Percentiles rank a stretch among this genome's conserved stretches.
Evolutionary conservation across 2,797 vertebrate species (phyloP).

Genomic region (Mus spretus): DNA sequence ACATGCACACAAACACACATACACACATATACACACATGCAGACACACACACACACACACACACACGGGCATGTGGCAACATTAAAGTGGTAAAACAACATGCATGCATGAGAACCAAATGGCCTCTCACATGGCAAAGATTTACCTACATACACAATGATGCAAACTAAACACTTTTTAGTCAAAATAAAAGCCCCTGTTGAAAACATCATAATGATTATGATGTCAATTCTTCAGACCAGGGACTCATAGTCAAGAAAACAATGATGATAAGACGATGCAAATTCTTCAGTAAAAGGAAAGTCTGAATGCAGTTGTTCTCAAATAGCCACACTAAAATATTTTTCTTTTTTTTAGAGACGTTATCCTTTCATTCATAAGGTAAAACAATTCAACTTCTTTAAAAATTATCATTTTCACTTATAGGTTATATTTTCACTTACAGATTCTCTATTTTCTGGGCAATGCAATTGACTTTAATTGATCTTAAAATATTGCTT

Average conservation of each 20-base stretch:
- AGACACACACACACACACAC: not conserved
- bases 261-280: not conserved
- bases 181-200: not conserved
- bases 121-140: not conserved
- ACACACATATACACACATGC: not conserved
- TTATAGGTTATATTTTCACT: not conserved
- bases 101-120: not conserved
- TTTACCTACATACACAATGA: not conserved
- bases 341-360: constrained; percentile 56
- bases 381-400: constrained; percentile 50
- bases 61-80: not conserved
- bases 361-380: constrained; percentile 29
- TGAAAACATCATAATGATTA: not conserved
- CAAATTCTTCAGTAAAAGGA: constrained; percentile 18
- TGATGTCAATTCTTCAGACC: not conserved
- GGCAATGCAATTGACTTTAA: not conserved
- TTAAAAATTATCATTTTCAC: not conserved
- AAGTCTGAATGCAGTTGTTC: not conserved
- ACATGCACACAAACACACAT: not conserved
- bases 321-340: constrained; percentile 37
- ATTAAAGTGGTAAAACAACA: not conserved
- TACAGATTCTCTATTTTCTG: constrained; percentile 24
- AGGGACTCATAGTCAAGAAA: not conserved
- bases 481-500: constrained; percentile 1
- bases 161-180: constrained; percentile 16